Evolutionary conservation across 2,888 invertebrate genomes (phyloP).

Genomic region (Mongoloraphidia duomilia): DNA sequence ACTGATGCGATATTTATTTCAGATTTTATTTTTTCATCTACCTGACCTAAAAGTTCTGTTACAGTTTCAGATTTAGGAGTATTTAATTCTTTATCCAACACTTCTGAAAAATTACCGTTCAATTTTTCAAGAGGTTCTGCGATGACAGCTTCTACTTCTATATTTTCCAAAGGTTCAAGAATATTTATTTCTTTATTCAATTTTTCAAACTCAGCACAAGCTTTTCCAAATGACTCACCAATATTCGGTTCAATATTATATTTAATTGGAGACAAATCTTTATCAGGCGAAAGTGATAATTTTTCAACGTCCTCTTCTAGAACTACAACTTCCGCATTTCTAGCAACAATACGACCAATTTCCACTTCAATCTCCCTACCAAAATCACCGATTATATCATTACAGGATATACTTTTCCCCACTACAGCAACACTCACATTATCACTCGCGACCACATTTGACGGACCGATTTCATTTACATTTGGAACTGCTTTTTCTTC

Average conservation of each 20-base stretch:
- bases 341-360: constrained; percentile 35
- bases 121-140: no score
- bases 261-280: constrained; percentile 23
- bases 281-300: constrained; percentile 22
- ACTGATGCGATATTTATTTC: no score
- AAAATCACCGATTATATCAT: constrained; percentile 42
- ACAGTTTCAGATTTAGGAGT: no score
- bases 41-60: no score
- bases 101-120: no score
- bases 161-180: no score
- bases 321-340: constrained; percentile 24
- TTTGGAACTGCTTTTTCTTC: not conserved
- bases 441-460: constrained; percentile 7
- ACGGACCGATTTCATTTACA: constrained; percentile 5
- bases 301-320: constrained; percentile 27
- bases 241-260: constrained; percentile 27
- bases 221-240: constrained; percentile 21
- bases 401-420: constrained; percentile 22
- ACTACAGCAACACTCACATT: constrained; percentile 9
- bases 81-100: no score
- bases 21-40: no score
- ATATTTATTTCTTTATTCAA: no score
- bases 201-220: no score
- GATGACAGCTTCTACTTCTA: no score
- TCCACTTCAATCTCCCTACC: constrained; percentile 44